phyloP scores from a whole-genome alignment of 2,888 invertebrate genomes.

The Caenorhabditis becei region DNA sequence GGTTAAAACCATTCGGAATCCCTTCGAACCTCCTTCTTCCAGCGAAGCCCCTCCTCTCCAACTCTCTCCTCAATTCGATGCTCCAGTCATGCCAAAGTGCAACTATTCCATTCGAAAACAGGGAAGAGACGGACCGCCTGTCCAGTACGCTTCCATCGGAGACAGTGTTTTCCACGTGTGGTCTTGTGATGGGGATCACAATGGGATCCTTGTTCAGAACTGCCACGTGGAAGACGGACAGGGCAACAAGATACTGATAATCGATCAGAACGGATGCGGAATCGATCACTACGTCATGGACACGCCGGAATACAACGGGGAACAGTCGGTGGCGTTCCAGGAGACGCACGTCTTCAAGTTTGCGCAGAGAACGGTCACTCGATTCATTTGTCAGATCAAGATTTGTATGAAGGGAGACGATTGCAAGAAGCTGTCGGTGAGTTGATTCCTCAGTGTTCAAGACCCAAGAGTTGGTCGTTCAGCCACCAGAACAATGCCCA shows the following conservation, averaged over 20 bases:
- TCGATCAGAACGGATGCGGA: slow-evolving; percentile 81
- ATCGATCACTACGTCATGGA: slow-evolving; percentile 80
- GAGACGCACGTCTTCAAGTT: slow-evolving; percentile 81
- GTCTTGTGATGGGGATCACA: slow-evolving; percentile 78
- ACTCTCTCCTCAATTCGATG: slow-evolving; percentile 80
- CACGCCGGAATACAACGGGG: slow-evolving; percentile 77
- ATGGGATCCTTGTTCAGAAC: slow-evolving; percentile 81
- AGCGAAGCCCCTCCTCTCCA: slow-evolving; percentile 79
- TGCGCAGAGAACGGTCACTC: slow-evolving; percentile 80
- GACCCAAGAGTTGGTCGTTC: slow-evolving; percentile 22
- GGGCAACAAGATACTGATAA: slow-evolving; percentile 80
- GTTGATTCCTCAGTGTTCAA: neutral
- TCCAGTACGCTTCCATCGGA: slow-evolving; percentile 80
- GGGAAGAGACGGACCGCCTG: slow-evolving; percentile 77
- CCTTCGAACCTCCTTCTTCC: slow-evolving; percentile 6
- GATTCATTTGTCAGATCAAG: slow-evolving; percentile 80
- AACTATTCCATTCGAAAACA: slow-evolving; percentile 78
- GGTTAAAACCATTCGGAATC: slow-evolving; percentile 49
- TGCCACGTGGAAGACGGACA: slow-evolving; percentile 81
- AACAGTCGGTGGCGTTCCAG: slow-evolving; percentile 78
- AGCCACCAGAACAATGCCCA: slow-evolving; percentile 75
- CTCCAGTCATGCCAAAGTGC: slow-evolving; percentile 75
- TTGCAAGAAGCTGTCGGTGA: slow-evolving; percentile 77
- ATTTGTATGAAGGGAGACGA: slow-evolving; percentile 79
- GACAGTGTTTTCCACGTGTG: slow-evolving; percentile 81